Base-by-base conservation (phyloP, 2,888 invertebrate genomes). In the Zaprionus bogoriensis region DNA sequence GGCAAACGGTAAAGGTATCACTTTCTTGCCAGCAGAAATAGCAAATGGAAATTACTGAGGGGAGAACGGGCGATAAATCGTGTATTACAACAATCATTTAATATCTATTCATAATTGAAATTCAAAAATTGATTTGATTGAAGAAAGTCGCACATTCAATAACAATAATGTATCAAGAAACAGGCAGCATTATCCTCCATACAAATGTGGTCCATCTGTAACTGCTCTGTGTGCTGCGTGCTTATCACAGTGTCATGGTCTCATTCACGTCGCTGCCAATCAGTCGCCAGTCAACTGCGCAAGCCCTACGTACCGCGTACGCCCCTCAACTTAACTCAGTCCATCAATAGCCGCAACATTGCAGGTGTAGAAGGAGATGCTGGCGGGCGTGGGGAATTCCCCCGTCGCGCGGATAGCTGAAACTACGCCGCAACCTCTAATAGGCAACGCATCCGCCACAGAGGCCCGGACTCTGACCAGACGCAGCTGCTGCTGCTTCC, bases 401-500 rank as follows among this genome's bases (percentile, higher is more conserved):
- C 19, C 32, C 9, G 41, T 46, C 39, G 53, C 23, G 59, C 50
- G 61, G 77, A 67, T 77, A 83, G 76, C 78, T 77, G 59, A 54
- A 82, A 75, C 76, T 67, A 58, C 69, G 60, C 82, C 73, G 58
- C 79, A 78, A 62, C 83, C 86, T 67, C 83, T 76, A 82, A 82
- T 82, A 68, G 86, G 77, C 77, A 68, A 62, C 68, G 63, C 74
- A 81, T 73, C 76, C 73, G 76, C 81, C 65, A 45, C 66, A 65
- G 58, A 48, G 32, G 42, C 39, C 41, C 52, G 67, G 32, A 62
- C 66, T 32, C 19, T 55, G 54, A 55, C 39, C 54, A 42, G 19
- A 23, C 51, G 25, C 50, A 57, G 57, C 25, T 28, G 42, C n/a
- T 7, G 6, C 10, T 38, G 22, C 14, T 10, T 53, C 27, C 7